These are phyloP conservation scores for Euspilapteryx auroguttella DNA, from an alignment of 2,888 invertebrate genomes.

Conservation along the genomic window DNA sequence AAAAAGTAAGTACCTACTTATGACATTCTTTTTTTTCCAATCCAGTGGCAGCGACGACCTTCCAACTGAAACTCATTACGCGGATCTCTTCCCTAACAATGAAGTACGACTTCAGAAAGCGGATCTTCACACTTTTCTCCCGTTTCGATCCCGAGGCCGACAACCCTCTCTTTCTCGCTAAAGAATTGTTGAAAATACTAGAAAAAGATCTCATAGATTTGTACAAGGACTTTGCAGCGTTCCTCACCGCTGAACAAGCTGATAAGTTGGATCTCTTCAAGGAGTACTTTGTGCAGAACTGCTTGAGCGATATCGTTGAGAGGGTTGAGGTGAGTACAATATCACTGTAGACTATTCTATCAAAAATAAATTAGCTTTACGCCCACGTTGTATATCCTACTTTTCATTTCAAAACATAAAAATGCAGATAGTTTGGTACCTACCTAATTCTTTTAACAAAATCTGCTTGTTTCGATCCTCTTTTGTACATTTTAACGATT, in stretches of 20 bases:
- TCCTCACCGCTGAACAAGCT: conserved; percentile 36
- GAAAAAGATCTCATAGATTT: conserved; percentile 25
- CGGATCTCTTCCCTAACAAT: conserved; percentile 12
- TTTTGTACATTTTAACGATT: no score
- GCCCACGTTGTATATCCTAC: no score
- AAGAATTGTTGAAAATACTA: no score
- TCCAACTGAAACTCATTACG: conserved; percentile 21
- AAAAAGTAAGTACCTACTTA: no score
- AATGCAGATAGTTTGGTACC: no score
- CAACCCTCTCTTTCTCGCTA: conserved; percentile 17
- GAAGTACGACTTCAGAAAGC: conserved; percentile 14
- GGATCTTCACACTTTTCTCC: conserved; percentile 14
- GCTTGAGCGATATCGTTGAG: conserved; percentile 19
- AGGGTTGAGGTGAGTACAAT: conserved; percentile 24
- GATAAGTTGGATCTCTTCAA: conserved; percentile 21
- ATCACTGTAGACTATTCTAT: no score
- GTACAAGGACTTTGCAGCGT: conserved; percentile 32
- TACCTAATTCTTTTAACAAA: no score
- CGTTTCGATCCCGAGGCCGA: conserved; percentile 17
- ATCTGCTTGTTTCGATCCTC: no score
- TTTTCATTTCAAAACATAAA: no score
- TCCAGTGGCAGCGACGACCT: conserved; percentile 24
- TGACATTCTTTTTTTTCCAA: no score
- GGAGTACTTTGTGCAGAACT: conserved; percentile 30
- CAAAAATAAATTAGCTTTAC: no score